Percentiles rank a stretch among this genome's conserved stretches.
phyloP scores from a whole-genome alignment of 2,888 invertebrate genomes.

The Uropetala carovei region DNA sequence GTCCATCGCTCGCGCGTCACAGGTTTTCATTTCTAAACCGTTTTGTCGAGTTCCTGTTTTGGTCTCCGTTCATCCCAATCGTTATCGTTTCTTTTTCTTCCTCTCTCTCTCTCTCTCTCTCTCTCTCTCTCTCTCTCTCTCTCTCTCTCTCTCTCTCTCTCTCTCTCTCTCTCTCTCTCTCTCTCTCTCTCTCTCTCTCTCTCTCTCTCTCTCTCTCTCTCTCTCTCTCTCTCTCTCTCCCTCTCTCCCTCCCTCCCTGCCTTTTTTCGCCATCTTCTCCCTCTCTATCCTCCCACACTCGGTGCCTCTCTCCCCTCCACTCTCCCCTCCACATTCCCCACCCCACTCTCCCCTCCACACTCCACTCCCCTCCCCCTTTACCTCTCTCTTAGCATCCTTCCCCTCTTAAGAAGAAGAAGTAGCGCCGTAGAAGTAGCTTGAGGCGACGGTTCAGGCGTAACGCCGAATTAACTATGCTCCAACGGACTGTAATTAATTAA shows the following conservation, averaged over 20 bases:
- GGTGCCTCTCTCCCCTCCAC: not conserved
- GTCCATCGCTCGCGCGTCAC: not conserved
- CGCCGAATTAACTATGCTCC: not conserved
- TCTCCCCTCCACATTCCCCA: no score
- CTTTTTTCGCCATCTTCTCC: not conserved
- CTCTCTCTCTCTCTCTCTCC: no score
- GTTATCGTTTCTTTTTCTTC: no score
- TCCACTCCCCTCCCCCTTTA: not conserved
- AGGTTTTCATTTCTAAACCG: not conserved
- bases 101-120: no score
- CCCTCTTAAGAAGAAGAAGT: not conserved
- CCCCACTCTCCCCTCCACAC: not conserved
- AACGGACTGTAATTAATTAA: conserved; percentile 13
- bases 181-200: no score
- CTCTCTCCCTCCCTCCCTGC: not conserved
- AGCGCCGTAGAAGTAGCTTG: not conserved
- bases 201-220: not conserved
- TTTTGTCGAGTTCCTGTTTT: not conserved
- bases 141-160: no score
- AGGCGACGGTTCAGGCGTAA: not conserved
- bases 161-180: no score
- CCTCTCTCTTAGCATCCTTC: not conserved
- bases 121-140: no score
- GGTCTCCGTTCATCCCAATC: no score
- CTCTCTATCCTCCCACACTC: not conserved